Percentiles rank a stretch among this genome's conserved stretches.
These are phyloP conservation scores for Urechis unicinctus DNA, from an alignment of 2,888 invertebrate genomes.

Conservation along the genomic window DNA sequence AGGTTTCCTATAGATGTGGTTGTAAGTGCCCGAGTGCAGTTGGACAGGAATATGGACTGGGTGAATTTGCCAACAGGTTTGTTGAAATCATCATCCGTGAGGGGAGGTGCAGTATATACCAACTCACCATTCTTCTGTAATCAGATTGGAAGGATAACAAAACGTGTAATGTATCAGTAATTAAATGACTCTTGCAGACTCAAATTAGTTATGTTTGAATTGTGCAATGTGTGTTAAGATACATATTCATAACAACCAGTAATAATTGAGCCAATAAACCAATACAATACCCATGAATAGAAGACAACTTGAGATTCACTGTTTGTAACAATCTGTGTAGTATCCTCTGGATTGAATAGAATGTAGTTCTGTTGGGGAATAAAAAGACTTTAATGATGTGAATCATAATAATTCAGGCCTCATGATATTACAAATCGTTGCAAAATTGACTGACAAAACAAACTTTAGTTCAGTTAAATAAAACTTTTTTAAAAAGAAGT, in stretches of 20 bases:
- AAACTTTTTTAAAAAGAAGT: neutral
- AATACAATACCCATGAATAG: slow-evolving; percentile 49
- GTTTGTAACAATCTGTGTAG: slow-evolving; percentile 46
- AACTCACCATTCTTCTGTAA: neutral
- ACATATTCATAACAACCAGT: too few species aligned
- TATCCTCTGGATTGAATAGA: slow-evolving; percentile 45
- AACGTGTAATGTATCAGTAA: too few species aligned
- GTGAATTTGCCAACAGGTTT: slow-evolving; percentile 48
- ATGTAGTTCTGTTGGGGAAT: slow-evolving; percentile 34
- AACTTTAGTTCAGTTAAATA: too few species aligned
- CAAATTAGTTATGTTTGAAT: too few species aligned
- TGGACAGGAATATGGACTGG: slow-evolving; percentile 45
- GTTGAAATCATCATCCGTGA: slow-evolving; percentile 49
- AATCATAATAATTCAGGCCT: neutral
- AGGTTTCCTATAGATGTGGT: slow-evolving; percentile 50
- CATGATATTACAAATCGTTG: neutral
- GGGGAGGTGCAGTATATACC: slow-evolving; percentile 32
- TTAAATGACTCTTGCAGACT: too few species aligned
- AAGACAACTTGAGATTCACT: slow-evolving; percentile 49
- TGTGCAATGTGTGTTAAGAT: too few species aligned
- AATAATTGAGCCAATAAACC: too few species aligned
- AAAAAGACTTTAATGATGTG: neutral
- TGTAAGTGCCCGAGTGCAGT: slow-evolving; percentile 43
- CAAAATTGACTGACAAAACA: too few species aligned
- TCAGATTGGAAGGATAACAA: too few species aligned